Base-by-base conservation (phyloP, 2,888 invertebrate genomes). In the Folsomia manolachei region DNA sequence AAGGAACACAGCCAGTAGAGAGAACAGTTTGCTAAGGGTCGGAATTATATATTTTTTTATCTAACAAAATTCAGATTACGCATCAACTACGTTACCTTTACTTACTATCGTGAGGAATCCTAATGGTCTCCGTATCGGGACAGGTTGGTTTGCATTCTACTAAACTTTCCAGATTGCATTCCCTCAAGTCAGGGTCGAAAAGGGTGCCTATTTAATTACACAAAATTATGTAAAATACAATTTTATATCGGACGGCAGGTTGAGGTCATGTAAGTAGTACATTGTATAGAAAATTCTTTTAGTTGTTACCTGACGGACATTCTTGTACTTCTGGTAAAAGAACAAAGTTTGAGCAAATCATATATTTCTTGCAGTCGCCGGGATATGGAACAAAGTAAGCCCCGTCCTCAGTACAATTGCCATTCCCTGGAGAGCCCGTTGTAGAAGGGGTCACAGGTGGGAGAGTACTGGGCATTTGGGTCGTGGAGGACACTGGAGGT, bases 111-210 rank as follows among this genome's bases (percentile, higher is more conserved):
- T 56, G 56, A 14, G 56, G 56, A 19, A 56, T 7, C 7, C 11
- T 56, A 18, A 56, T 21, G 19, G 56, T 56, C 7, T n/a, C 56
- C n/a, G 19, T 7, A 7, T 21, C 56, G 7, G 56, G 56, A 56
- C 56, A 56, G 4, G 7, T 7, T 4, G 56, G 56, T 21, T 56
- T 56, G 56, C 56, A 56, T 56, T 56, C 56, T 4, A 56, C 56
- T n/a, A 56, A 56, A n/a, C 19, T n/a, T 56, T 56, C 56, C 4
- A 56, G 56, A 56, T 56, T 56, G 56, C 56, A 56, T 56, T 56
- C 56, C 56, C 56, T 56, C 21, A 56, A 21, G 19, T 56, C 56
- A 14, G 56, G 56, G 56, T 56, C 56, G n/a, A 56, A 56, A 14
- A 56, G 19, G 4, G 56, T 56, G 4, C 56, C n/a, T n/a, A n/a